Evolutionary conservation across 2,888 invertebrate species (phyloP), one percentile per base, ranked within the genome.

Genomic region (Drosophila anceps): DNA sequence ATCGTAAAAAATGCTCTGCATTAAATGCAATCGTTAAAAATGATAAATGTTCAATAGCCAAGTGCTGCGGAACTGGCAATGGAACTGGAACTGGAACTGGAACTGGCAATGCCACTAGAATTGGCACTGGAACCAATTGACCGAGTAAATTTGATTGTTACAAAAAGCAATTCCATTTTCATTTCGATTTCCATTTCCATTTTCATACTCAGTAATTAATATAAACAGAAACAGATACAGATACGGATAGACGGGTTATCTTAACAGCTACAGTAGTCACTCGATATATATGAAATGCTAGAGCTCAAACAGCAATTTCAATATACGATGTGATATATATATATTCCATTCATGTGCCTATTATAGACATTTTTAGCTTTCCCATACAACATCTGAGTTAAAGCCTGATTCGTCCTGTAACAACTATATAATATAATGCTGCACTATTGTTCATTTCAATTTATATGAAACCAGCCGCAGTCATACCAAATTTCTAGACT

Each of bases 1-100:
- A 79, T 76, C 60, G 69, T 73, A 69, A 73, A 79, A 72, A 69
- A 61, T 31, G 51, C 46, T 54, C 35, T 41, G 68, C 79, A 87
- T 82, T 79, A 64, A 84, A 76, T 81, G 73, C 71, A 83, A 72
- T 79, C 88, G 79, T 87, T 84, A 87, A 81, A 75, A 79, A 74
- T 87, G 81, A 84, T 84, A 79, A 79, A 84, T 76, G 69, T 74
- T 75, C 68, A 51, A 58, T 74, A 37, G 63, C 20, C 51, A 61
- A 76, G 69, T 68, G 64, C 50, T 15, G 31, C 15, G 41, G n/a
- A 62, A 51, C 31, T 31, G 46, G 41, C 57, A 46, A 31, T 51
- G 24, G 39, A 48, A 60, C 33, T 39, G 55, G 41, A 20, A 50
- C 27, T 41, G 39, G 2, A 1, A 24, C 15, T 64, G 55, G 24